Evolutionary conservation across 2,888 invertebrate species (phyloP), one percentile per base, ranked within the genome.

Genomic region (Scaptomyza cyrtandrae): DNA sequence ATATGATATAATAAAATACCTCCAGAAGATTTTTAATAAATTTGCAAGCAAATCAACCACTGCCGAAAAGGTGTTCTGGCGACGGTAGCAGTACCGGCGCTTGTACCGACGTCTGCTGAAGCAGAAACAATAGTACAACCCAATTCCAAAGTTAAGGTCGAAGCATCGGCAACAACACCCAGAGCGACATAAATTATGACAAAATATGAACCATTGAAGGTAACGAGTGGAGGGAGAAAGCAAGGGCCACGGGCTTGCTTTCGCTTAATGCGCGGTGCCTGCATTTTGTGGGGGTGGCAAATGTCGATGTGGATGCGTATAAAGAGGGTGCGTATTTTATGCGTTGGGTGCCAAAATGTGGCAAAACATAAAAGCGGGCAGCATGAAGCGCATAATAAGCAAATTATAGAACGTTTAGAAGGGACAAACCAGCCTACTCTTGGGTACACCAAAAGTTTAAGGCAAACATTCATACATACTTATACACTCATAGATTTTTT

Each of bases 151-250:
- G 73, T 64, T 53, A 59, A 59, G 78, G 62, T 67, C 67, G 46
- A 70, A 74, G 66, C 74, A 83, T 75, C 78, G 80, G 81, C 70
- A 88, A 86, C 84, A 88, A 88, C 86, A 89, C 88, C 87, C 80
- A 86, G 70, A 83, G 89, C 85, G 89, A 89, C 90, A 90, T 90
- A 90, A 90, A 90, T 90, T 90, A 90, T 89, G 88, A 81, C 89
- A 85, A 80, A 85, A 85, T 88, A 88, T 88, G 84, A 78, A 75
- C 73, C 71, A 80, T 59, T 67, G 61, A 64, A 35, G 48, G 48
- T 27, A 52, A 4, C 29, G 53, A 37, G 53, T 6, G 3, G 54
- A 2, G 52, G 71, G 60, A 48, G 31, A 57, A 10, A 52, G n/a
- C 49, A 70, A 60, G 55, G 43, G 11, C 4, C 33, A 49, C 5